Percentiles rank a stretch among this genome's conserved stretches.
phyloP scores from a whole-genome alignment of 2,113 vertebrate genomes.

The Triplophysa rosa region DNA sequence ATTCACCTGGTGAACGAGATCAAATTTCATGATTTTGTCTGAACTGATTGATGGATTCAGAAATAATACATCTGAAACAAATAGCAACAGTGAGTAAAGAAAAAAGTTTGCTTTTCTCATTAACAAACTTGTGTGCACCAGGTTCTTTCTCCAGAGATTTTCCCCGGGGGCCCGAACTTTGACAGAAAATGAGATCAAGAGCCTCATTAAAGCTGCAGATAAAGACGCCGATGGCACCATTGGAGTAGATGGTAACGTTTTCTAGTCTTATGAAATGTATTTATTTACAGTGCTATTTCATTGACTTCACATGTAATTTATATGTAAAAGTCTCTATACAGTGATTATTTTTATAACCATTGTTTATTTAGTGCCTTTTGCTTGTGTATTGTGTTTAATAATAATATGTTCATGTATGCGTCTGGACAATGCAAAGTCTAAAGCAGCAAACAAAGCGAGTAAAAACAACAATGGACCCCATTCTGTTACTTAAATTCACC shows the following conservation, averaged over 20 bases:
- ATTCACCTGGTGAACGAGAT: not conserved
- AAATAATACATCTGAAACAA: not conserved
- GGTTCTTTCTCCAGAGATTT: constrained; percentile 93
- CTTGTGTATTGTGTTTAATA: no score
- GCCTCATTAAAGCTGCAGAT: constrained; percentile 84
- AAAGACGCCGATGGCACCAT: constrained; percentile 91
- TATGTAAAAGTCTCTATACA: not conserved
- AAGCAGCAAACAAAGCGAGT: not conserved
- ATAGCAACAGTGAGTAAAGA: not conserved
- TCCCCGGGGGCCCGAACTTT: constrained; percentile 82
- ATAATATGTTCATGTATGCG: not conserved
- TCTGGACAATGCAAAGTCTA: not conserved
- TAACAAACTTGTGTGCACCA: constrained; percentile 55
- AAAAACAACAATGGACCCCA: not conserved
- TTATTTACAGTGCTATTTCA: not conserved
- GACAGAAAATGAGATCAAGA: constrained; percentile 85
- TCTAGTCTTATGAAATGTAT: not conserved
- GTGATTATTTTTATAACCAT: no score
- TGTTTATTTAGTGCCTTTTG: no score
- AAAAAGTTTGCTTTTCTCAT: not conserved
- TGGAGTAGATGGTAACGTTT: constrained; percentile 83
- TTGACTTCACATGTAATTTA: not conserved
- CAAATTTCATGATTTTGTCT: not conserved
- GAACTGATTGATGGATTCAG: not conserved
- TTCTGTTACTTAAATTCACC: not conserved